Evolutionary conservation across 2,797 vertebrate genomes (phyloP).

Genomic region (Nasua narica): DNA sequence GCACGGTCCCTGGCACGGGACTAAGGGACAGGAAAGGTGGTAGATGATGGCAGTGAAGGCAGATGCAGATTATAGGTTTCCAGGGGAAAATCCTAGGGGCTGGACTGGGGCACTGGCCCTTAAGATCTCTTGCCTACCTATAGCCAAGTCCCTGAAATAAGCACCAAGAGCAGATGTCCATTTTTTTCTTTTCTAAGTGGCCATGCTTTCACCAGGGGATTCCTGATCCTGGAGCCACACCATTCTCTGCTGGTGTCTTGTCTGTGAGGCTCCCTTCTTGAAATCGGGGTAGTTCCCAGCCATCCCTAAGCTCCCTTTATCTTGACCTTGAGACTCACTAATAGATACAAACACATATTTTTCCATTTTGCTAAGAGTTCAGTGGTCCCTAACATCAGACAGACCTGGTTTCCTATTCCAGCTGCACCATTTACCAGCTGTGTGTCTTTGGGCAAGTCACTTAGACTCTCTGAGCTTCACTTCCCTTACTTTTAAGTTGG

Average conservation of each 20-base stretch:
- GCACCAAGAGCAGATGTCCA: not conserved
- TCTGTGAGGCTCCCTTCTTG: not conserved
- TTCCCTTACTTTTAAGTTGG: conserved; percentile 1
- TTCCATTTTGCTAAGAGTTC: conserved; percentile 8
- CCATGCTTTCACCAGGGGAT: not conserved
- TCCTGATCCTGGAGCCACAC: not conserved
- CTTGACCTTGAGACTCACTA: conserved; percentile 9
- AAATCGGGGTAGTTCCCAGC: not conserved
- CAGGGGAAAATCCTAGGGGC: not conserved
- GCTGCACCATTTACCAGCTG: not conserved
- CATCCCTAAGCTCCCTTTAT: not conserved
- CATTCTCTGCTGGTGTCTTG: not conserved
- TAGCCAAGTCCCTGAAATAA: not conserved
- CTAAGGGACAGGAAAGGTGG: not conserved
- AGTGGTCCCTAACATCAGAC: not conserved
- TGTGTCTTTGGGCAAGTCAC: not conserved
- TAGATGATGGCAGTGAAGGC: not conserved
- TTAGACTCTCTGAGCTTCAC: not conserved
- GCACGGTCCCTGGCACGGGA: not conserved
- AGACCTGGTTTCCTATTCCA: not conserved
- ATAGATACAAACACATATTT: not conserved
- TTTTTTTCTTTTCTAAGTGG: not conserved
- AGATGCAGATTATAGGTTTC: not conserved
- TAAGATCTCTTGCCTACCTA: not conserved
- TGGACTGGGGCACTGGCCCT: not conserved